A percentile compares a stretch with the other conserved stretches of the same genome.
Conservation (phyloP, 2,113 vertebrate species). For the Excalfactoria chinensis region DNA sequence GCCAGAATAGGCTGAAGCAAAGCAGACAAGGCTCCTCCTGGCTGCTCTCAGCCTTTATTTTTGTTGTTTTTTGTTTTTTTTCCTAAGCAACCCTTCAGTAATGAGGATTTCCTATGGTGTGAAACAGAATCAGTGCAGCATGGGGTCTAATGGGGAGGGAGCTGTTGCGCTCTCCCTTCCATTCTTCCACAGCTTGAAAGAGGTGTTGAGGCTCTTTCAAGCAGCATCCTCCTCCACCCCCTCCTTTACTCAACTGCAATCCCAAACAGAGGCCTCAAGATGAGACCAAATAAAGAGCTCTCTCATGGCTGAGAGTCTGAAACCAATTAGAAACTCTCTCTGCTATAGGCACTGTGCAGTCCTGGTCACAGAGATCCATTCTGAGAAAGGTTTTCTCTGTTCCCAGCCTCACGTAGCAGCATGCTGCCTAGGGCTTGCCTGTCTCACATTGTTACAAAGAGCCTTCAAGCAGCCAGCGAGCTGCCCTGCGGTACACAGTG, state of each 20-base stretch:
- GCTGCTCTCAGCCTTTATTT: background rate
- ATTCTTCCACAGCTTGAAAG: background rate
- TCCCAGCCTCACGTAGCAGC: background rate
- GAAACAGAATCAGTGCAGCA: conserved; percentile 43
- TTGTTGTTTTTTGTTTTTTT: too few species aligned
- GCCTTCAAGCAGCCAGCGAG: background rate
- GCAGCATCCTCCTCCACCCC: conserved; percentile 20
- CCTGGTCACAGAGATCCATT: background rate
- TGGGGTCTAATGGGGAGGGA: background rate
- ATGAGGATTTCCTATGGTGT: conserved; percentile 34
- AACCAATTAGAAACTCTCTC: background rate
- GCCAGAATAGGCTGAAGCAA: background rate
- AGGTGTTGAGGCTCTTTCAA: conserved; percentile 16
- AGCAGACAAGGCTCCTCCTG: background rate
- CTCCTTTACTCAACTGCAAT: background rate
- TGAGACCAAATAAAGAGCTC: conserved; percentile 7
- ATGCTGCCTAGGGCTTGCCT: background rate
- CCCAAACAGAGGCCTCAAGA: conserved; percentile 26
- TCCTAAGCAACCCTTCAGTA: background rate
- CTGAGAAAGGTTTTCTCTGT: background rate
- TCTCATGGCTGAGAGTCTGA: conserved; percentile 16
- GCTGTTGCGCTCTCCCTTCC: background rate
- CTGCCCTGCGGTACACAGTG: background rate
- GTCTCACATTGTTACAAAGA: background rate
- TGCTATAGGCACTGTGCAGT: background rate